Base-by-base conservation (phyloP, 2,797 vertebrate genomes). In the Loriculus beryllinus region DNA sequence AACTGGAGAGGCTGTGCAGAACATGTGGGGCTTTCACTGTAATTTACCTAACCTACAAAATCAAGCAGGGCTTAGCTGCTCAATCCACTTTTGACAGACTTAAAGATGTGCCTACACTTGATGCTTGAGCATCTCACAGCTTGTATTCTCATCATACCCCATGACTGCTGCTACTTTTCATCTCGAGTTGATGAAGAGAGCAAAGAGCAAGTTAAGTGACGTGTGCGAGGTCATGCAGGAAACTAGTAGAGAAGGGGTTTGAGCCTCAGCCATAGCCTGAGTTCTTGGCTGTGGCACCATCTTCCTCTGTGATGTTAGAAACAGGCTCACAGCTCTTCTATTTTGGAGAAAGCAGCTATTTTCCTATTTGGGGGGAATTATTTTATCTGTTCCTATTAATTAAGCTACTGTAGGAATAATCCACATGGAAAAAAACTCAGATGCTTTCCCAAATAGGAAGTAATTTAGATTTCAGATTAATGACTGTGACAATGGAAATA, bases 381-480 rank as follows among this genome's bases (percentile, higher is more conserved):
- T 86, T 94, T 96, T 70, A 33, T 22, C 45, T 85, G 33, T 43
- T 90, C 48, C 69, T 69, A 69, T 54, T 68, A 51, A 95, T 54
- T 71, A 51, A 95, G 76, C 65, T 93, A 91, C 91, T 82, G 31
- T 52, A 86, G 72, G 60, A 96, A 90, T 93, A 88, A 88, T 69
- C 62, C 52, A 28, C 62, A 9, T 59, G 92, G 94, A 74, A 95
- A 95, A 93, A 95, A 83, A 1, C 28, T 70, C 43, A 25, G 80
- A 86, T 86, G 65, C 76, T 91, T 95, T 92, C 93, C 87, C 82
- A 88, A 86, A 93, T 88, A 96, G 95, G 94, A 96, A 96, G 92
- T n/a, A 31, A 96, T 95, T 96, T 95, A 97, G 96, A 96, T 96
- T 91, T 92, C 80, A 96, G 93, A 96, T 96, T 92, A 95, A 93